These are phyloP conservation scores for Montipora foliosa DNA, from an alignment of 64 coral and sea anemone species.

Conservation along the genomic window DNA sequence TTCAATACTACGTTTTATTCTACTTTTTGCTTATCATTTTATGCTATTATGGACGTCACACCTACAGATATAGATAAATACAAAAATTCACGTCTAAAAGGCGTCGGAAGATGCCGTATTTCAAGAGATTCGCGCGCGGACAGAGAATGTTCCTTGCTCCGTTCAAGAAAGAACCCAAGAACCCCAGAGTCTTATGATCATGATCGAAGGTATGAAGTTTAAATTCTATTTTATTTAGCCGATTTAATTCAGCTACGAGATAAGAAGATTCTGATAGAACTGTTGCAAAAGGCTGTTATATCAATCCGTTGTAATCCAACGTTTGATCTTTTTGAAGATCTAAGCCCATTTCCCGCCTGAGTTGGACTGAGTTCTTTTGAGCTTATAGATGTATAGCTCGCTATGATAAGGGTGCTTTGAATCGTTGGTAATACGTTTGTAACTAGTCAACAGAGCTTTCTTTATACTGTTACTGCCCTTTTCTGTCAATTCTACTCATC, in stretches of 20 bases:
- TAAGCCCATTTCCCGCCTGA: constrained; percentile 10
- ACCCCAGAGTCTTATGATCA: not conserved
- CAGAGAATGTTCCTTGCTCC: not conserved
- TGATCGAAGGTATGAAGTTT: not conserved
- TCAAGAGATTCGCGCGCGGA: constrained; percentile 26
- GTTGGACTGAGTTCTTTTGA: too few species aligned
- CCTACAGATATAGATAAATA: not conserved
- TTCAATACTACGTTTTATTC: not conserved
- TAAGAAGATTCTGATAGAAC: not conserved
- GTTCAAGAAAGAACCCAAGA: not conserved
- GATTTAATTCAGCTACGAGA: not conserved
- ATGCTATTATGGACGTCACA: not conserved
- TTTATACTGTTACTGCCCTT: too few species aligned
- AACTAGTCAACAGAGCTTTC: too few species aligned
- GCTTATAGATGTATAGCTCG: too few species aligned
- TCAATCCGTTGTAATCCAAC: not conserved
- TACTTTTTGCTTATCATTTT: not conserved
- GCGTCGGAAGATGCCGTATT: not conserved
- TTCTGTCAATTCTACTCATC: too few species aligned
- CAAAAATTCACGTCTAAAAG: not conserved
- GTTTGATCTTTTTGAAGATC: not conserved
- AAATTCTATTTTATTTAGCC: not conserved
- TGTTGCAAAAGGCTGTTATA: not conserved
- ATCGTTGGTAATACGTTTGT: too few species aligned
- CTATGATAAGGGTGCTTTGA: too few species aligned